phyloP scores from a whole-genome alignment of 2,797 vertebrate species.

The Melanotaenia maccullochi region DNA sequence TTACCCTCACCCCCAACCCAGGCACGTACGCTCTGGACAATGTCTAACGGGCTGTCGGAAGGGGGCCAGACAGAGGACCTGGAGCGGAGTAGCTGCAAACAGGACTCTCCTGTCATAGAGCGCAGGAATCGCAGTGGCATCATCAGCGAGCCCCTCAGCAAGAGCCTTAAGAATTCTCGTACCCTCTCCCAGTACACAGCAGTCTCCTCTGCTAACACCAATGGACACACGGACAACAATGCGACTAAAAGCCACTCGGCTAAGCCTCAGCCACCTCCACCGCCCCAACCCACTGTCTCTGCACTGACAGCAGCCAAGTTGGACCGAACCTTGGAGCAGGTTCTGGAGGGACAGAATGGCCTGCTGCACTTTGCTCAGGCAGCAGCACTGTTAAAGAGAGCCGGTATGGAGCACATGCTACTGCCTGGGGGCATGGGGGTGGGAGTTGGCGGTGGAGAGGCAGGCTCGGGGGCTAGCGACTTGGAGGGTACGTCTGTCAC shows the following conservation, averaged over 20 bases:
- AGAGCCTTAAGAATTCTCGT: constrained; percentile 96
- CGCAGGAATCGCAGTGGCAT: constrained; percentile 96
- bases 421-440: constrained; percentile 89
- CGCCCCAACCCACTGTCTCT: constrained; percentile 88
- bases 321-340: constrained; percentile 93
- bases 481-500: constrained; percentile 93
- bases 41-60: constrained; percentile 90
- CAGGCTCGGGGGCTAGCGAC: constrained; percentile 89
- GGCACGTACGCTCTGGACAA: constrained; percentile 84
- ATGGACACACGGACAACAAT: constrained; percentile 89
- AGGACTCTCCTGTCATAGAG: constrained; percentile 87
- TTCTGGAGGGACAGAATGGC: constrained; percentile 94
- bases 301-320: constrained; percentile 90
- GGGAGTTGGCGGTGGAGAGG: constrained; percentile 78
- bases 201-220: constrained; percentile 85
- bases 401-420: constrained; percentile 90
- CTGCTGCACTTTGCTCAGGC: constrained; percentile 96
- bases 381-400: constrained; percentile 94
- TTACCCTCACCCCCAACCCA: constrained; percentile 73
- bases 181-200: constrained; percentile 97
- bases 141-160: constrained; percentile 96
- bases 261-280: constrained; percentile 78
- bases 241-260: constrained; percentile 90
- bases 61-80: constrained; percentile 85
- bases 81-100: constrained; percentile 84